phyloP scores from a whole-genome alignment of 2,888 invertebrate genomes.

The Lithophane leautieri region DNA sequence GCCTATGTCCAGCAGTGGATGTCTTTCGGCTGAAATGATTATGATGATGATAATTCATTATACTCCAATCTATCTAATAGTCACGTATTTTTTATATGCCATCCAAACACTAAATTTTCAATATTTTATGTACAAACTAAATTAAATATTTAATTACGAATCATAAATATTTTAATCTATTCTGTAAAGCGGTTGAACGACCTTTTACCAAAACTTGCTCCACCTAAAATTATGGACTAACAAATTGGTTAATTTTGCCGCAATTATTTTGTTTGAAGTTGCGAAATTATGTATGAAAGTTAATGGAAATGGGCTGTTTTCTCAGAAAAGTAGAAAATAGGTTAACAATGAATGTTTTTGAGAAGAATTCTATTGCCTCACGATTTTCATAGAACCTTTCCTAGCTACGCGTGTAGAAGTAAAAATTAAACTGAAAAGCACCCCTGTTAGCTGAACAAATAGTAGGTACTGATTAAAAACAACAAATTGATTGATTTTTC shows the following conservation, averaged over 20 bases:
- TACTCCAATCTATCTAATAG: constrained; percentile 9
- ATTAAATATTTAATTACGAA: constrained; percentile 19
- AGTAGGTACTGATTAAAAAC: not conserved
- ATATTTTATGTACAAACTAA: not conserved
- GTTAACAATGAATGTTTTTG: not conserved
- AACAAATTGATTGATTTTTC: too few relatives aligned
- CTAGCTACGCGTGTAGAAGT: not conserved
- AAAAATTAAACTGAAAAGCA: not conserved
- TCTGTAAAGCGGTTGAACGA: constrained; percentile 4
- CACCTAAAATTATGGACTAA: constrained; percentile 26
- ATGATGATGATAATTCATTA: not conserved
- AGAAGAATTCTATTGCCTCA: not conserved
- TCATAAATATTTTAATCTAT: constrained; percentile 17
- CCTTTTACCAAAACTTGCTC: constrained; percentile 9
- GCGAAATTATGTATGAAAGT: constrained; percentile 9
- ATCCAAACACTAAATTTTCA: constrained; percentile 2
- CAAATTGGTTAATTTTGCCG: constrained; percentile 19
- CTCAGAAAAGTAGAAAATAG: not conserved
- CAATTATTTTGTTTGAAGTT: constrained; percentile 24
- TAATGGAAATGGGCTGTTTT: not conserved
- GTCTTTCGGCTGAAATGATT: not conserved
- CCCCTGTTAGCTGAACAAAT: not conserved
- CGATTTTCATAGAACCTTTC: not conserved
- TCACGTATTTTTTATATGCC: constrained; percentile 8
- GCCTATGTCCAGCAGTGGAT: not conserved